Conservation (phyloP, 2,113 vertebrate species). For the Alexandromys fortis region DNA sequence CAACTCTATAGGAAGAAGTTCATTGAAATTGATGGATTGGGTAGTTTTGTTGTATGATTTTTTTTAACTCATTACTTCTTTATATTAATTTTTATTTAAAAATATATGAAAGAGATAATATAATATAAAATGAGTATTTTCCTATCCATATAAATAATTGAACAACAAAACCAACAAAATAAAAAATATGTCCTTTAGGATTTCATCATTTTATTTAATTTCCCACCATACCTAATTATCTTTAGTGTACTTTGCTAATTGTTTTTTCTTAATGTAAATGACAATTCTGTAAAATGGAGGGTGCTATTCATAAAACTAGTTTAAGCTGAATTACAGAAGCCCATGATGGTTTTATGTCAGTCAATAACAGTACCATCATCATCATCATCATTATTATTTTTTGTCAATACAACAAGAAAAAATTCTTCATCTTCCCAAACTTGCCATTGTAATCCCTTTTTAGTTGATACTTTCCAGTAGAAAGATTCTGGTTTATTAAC, state of each 20-base stretch:
- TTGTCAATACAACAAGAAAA: slow-evolving; percentile 36
- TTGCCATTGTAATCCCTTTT: background rate
- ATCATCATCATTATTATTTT: background rate
- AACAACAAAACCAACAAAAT: background rate
- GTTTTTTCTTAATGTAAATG: slow-evolving; percentile 50
- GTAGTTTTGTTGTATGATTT: background rate
- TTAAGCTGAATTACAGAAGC: background rate
- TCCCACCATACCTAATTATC: slow-evolving; percentile 44
- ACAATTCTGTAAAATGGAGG: background rate
- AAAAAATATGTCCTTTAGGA: background rate
- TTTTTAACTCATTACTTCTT: background rate
- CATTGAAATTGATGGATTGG: background rate
- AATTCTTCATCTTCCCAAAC: slow-evolving; percentile 4
- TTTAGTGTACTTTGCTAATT: slow-evolving; percentile 52
- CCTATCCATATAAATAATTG: background rate
- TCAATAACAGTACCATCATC: slow-evolving; percentile 10
- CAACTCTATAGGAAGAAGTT: background rate
- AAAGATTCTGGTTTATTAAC: background rate
- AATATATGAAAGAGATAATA: background rate
- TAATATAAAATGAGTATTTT: background rate
- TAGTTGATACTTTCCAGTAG: background rate
- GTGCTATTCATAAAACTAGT: slow-evolving; percentile 5
- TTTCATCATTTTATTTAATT: slow-evolving; percentile 57
- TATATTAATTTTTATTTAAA: background rate
- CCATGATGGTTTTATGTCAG: slow-evolving; percentile 59